phyloP scores from a whole-genome alignment of 2,888 invertebrate genomes.

The Sericinus montela region DNA sequence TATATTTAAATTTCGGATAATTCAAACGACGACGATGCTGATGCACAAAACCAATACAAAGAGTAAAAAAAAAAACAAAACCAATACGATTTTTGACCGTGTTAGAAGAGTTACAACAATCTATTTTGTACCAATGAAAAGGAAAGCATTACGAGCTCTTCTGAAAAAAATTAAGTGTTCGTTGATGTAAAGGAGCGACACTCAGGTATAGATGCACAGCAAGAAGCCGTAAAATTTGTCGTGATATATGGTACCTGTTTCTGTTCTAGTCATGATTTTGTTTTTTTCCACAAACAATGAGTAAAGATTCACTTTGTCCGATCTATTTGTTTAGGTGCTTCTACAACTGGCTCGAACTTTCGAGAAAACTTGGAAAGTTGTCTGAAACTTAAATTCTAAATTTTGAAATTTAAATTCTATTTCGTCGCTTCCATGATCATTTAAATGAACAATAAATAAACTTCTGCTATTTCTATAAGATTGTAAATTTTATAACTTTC shows the following conservation, averaged over 20 bases:
- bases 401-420: no score
- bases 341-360: constrained; percentile 4
- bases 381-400: no score
- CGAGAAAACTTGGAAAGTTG: not conserved
- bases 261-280: not conserved
- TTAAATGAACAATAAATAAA: no score
- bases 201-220: not conserved
- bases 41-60: no score
- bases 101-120: not conserved
- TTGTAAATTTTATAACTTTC: no score
- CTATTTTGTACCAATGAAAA: not conserved
- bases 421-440: no score
- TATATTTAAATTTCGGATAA: no score
- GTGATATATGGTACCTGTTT: not conserved
- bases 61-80: no score
- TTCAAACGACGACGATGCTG: no score
- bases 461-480: no score
- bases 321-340: not conserved
- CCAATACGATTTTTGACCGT: not conserved
- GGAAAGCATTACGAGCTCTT: not conserved
- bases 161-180: not conserved
- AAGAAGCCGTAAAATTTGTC: not conserved
- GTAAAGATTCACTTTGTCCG: not conserved
- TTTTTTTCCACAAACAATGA: not conserved
- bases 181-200: not conserved